phyloP scores from a whole-genome alignment of 1,140 invertebrate genomes.

The Globodera rostochiensis region DNA sequence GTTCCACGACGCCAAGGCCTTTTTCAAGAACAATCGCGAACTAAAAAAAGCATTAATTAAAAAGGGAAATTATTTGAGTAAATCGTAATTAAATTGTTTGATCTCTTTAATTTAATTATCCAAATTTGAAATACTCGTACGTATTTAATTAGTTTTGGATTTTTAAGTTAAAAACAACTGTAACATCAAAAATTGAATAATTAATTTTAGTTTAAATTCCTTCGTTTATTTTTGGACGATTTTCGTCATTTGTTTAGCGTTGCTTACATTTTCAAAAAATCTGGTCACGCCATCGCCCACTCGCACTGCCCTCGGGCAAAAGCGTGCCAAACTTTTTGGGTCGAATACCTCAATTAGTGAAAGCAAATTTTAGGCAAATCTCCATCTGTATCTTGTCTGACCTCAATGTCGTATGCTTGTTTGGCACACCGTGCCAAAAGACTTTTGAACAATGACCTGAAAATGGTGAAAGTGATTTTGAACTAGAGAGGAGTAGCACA shows the following conservation, averaged over 20 bases:
- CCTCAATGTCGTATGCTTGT: conserved; percentile 25
- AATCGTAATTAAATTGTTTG: too few species aligned
- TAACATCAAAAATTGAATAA: too few species aligned
- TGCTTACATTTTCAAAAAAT: conserved; percentile 24
- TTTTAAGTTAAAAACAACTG: too few species aligned
- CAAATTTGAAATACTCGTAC: too few species aligned
- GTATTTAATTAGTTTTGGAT: too few species aligned
- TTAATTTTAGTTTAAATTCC: too few species aligned
- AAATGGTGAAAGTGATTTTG: not conserved
- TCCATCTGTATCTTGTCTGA: not conserved
- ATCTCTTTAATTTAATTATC: too few species aligned
- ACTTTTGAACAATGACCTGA: conserved; percentile 27
- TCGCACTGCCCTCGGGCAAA: conserved; percentile 24
- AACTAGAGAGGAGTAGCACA: not conserved
- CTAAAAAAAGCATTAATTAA: not conserved
- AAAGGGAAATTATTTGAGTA: not conserved
- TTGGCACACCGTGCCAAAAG: conserved; percentile 21
- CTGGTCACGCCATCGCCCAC: conserved; percentile 27
- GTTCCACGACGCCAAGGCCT: conserved; percentile 7
- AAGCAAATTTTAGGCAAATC: too few species aligned
- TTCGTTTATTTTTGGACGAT: too few species aligned
- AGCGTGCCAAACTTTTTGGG: conserved; percentile 21
- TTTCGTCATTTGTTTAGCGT: not conserved
- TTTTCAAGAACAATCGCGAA: conserved; percentile 17
- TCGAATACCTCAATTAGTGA: conserved; percentile 14